These are phyloP conservation scores for Paraplagusia blochii DNA, from an alignment of 2,113 vertebrate species.

Conservation along the genomic window DNA sequence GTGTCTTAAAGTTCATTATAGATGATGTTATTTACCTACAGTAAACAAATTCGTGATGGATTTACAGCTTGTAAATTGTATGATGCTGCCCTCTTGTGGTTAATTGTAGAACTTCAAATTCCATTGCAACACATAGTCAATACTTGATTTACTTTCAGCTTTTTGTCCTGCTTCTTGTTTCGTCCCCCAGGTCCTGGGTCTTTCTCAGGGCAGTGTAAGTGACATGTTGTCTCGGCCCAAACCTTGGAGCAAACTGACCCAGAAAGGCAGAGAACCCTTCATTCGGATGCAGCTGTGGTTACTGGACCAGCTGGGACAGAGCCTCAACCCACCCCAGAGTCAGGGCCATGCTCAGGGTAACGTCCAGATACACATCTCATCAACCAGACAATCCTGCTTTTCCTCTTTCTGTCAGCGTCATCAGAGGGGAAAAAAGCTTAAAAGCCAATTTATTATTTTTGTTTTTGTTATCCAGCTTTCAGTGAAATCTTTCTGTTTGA, in stretches of 20 bases:
- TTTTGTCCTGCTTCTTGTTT: too few relatives aligned
- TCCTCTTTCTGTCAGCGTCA: too few relatives aligned
- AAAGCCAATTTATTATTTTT: too few relatives aligned
- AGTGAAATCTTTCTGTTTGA: too few relatives aligned
- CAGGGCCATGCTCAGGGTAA: slow-evolving; percentile 80
- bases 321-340: slow-evolving; percentile 77
- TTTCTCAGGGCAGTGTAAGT: slow-evolving; percentile 97
- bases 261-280: slow-evolving; percentile 97
- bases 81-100: slow-evolving; percentile 69
- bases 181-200: slow-evolving; percentile 84
- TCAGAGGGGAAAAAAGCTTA: too few relatives aligned
- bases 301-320: slow-evolving; percentile 89
- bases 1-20: neutral
- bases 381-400: slow-evolving; percentile 16
- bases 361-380: too few relatives aligned
- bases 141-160: neutral
- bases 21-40: too few relatives aligned
- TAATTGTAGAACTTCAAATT: slow-evolving; percentile 1
- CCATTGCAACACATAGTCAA: too few relatives aligned
- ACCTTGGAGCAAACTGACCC: slow-evolving; percentile 97
- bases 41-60: too few relatives aligned
- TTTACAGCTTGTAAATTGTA: neutral
- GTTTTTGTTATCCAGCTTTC: too few relatives aligned
- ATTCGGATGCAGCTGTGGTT: slow-evolving; percentile 99
- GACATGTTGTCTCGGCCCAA: slow-evolving; percentile 98